phyloP scores from a whole-genome alignment of 2,797 vertebrate species.

The Xiphophorus birchmanni region DNA sequence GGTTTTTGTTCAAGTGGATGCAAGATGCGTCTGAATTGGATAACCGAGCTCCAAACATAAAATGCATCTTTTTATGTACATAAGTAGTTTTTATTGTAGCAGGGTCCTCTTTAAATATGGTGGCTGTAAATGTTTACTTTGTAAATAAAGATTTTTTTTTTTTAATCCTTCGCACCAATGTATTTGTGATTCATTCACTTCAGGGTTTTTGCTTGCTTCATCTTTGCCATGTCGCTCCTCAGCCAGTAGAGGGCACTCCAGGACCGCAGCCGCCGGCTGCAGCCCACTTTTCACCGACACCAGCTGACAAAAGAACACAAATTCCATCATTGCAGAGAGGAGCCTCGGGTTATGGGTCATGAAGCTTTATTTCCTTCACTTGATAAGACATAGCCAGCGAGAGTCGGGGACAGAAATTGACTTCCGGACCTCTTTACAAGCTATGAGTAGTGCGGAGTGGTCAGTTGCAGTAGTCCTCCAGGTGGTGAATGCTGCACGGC shows the following conservation, averaged over 20 bases:
- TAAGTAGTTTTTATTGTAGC: background rate
- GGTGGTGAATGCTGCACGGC: constrained; percentile 87
- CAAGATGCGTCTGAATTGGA: background rate
- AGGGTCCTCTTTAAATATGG: background rate
- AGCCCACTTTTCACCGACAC: constrained; percentile 10
- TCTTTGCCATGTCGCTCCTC: constrained; percentile 24
- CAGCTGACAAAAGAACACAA: constrained; percentile 47
- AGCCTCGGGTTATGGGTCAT: constrained; percentile 65
- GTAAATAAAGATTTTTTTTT: constrained; percentile 72
- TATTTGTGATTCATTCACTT: constrained; percentile 19
- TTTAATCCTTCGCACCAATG: background rate
- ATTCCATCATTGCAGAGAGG: constrained; percentile 58
- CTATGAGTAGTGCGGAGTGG: constrained; percentile 58
- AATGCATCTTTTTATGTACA: background rate
- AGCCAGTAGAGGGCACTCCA: constrained; percentile 74
- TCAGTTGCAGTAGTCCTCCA: constrained; percentile 90
- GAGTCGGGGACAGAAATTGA: constrained; percentile 46
- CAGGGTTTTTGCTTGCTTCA: background rate
- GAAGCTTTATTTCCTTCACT: constrained; percentile 73
- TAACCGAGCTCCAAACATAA: background rate
- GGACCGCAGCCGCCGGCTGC: constrained; percentile 47
- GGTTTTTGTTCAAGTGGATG: background rate
- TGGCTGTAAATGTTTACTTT: constrained; percentile 37
- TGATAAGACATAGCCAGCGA: constrained; percentile 69
- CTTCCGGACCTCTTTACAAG: constrained; percentile 52